A percentile compares a stretch with the other conserved stretches of the same genome.
Conservation (phyloP, 2,113 vertebrate genomes). For the Stictonetta naevosa region DNA sequence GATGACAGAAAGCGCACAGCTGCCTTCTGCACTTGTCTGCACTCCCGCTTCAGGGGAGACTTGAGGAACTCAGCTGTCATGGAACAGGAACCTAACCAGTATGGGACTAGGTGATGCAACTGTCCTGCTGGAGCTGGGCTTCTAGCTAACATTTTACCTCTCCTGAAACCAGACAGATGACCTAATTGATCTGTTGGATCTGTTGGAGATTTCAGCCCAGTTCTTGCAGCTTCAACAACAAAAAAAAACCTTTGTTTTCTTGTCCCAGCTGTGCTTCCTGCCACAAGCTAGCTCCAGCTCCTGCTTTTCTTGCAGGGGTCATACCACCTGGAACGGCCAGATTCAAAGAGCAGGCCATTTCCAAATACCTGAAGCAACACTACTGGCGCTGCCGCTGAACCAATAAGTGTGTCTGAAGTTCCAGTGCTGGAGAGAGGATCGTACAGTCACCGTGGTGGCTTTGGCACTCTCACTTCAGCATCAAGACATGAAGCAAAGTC, state of each 20-base stretch:
- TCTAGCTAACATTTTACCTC: not conserved
- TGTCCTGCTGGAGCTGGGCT: accelerated
- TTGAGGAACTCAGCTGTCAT: not conserved
- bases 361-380: not conserved
- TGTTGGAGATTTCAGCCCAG: not conserved
- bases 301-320: not conserved
- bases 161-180: not conserved
- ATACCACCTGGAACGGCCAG: not conserved
- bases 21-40: not conserved
- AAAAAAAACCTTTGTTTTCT: too few species aligned
- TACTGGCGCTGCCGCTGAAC: accelerated
- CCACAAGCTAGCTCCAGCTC: not conserved
- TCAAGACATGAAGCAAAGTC: not conserved
- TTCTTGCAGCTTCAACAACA: too few species aligned
- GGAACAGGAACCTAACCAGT: not conserved
- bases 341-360: not conserved
- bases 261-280: not conserved
- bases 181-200: not conserved
- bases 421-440: not conserved
- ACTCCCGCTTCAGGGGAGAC: not conserved
- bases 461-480: not conserved
- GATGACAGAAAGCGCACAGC: not conserved
- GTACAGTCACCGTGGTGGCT: not conserved
- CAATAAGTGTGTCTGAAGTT: accelerated
- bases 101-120: too few species aligned